A percentile compares a stretch with the other conserved stretches of the same genome.
Conservation (phyloP, 2,113 vertebrate species). For the Sander lucioperca region DNA sequence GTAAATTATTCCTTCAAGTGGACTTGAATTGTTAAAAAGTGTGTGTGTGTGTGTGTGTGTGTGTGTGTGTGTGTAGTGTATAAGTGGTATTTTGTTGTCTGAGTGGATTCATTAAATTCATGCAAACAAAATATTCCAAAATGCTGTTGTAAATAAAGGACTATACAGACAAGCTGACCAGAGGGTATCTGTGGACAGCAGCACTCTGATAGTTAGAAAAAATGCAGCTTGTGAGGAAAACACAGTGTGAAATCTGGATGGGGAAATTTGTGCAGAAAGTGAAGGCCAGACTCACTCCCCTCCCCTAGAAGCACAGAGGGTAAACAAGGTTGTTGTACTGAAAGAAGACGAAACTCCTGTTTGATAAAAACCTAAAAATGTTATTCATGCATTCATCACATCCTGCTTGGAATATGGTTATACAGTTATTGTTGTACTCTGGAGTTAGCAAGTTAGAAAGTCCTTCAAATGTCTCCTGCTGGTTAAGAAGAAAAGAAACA, state of each 20-base stretch:
- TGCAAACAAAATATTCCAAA: not conserved
- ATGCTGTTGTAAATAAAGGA: not conserved
- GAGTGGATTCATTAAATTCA: not conserved
- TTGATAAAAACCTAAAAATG: too few relatives aligned
- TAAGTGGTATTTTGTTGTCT: not conserved
- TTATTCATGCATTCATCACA: not conserved
- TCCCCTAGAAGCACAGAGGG: not conserved
- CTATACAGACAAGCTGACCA: not conserved
- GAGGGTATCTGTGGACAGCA: not conserved
- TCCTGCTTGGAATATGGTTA: not conserved
- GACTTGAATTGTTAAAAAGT: too few relatives aligned
- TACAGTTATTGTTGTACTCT: not conserved
- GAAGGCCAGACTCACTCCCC: not conserved
- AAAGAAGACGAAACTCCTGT: not conserved
- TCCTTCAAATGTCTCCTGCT: not conserved
- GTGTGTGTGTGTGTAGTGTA: not conserved
- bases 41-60: not conserved
- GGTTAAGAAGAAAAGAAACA: not conserved
- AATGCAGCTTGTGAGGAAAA: not conserved
- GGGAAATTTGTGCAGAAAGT: not conserved
- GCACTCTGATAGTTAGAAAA: not conserved
- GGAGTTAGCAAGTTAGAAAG: too few relatives aligned
- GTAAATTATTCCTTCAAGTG: too few relatives aligned
- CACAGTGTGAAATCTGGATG: not conserved
- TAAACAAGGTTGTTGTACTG: slow-evolving; percentile 10